phyloP scores from a whole-genome alignment of 2,888 invertebrate species.

The Xiphydria camelus region DNA sequence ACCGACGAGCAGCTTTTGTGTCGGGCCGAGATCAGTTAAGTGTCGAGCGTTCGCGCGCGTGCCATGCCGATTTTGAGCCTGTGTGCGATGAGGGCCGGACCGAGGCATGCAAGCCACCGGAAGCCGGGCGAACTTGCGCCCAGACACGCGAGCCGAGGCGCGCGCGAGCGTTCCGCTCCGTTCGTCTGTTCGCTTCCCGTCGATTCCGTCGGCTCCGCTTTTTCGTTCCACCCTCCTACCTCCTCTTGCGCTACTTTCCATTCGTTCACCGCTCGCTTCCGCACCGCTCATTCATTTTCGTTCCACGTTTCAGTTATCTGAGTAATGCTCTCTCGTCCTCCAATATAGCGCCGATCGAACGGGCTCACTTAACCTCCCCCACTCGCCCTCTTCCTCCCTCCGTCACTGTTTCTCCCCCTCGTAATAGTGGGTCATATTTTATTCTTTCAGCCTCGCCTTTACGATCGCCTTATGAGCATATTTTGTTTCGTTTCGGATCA shows the following conservation, averaged over 20 bases:
- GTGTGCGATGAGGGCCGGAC: slow-evolving; percentile 21
- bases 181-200: slow-evolving; percentile 18
- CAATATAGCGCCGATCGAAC: too few species aligned
- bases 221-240: slow-evolving; percentile 12
- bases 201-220: slow-evolving; percentile 16
- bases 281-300: slow-evolving; percentile 35
- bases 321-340: slow-evolving; percentile 34
- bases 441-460: too few species aligned
- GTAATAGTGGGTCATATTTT: too few species aligned
- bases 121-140: slow-evolving; percentile 44
- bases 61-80: slow-evolving; percentile 12
- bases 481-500: slow-evolving; percentile 34
- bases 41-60: slow-evolving; percentile 14
- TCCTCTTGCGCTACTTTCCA: slow-evolving; percentile 11
- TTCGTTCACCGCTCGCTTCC: slow-evolving; percentile 6
- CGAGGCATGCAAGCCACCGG: slow-evolving; percentile 49
- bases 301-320: slow-evolving; percentile 47
- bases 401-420: too few species aligned
- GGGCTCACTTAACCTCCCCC: too few species aligned
- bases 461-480: slow-evolving; percentile 30
- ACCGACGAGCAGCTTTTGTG: slow-evolving; percentile 44
- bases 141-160: slow-evolving; percentile 27
- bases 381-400: too few species aligned
- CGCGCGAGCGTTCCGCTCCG: slow-evolving; percentile 27
- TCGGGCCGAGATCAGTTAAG: slow-evolving; percentile 25